phyloP scores from a whole-genome alignment of 2,888 invertebrate genomes.

The Zelleria hepariella region DNA sequence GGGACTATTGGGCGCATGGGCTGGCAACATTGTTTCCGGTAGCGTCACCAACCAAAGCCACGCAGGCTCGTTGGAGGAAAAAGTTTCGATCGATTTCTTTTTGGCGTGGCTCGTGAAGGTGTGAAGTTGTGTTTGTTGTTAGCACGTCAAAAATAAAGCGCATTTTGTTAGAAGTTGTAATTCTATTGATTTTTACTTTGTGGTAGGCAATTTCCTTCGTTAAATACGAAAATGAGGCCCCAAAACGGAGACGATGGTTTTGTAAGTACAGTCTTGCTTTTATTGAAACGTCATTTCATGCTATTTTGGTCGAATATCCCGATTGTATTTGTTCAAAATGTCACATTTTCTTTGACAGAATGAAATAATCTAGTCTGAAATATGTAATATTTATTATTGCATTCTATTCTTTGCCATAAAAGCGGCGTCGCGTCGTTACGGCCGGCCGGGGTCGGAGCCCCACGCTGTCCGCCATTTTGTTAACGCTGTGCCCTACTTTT shows the following conservation, averaged over 20 bases:
- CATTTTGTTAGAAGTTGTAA: conserved; percentile 3
- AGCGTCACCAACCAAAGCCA: conserved; percentile 6
- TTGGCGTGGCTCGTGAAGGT: conserved; percentile 48
- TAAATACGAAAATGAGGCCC: conserved; percentile 55
- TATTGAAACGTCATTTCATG: not conserved
- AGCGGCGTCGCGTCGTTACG: not conserved
- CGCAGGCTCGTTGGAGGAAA: not conserved
- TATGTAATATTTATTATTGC: not conserved
- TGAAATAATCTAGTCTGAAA: not conserved
- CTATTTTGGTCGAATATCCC: too few relatives aligned
- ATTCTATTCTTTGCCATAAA: not conserved
- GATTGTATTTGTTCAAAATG: too few relatives aligned
- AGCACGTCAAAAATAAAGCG: conserved; percentile 19
- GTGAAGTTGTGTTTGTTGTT: conserved; percentile 9
- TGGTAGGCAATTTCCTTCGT: conserved; percentile 7
- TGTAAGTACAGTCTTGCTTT: conserved; percentile 38
- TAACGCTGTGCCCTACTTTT: conserved; percentile 46
- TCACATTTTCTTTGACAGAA: too few relatives aligned
- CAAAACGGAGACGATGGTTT: conserved; percentile 65
- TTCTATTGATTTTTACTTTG: conserved; percentile 6
- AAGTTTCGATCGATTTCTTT: conserved; percentile 35
- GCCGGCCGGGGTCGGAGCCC: not conserved
- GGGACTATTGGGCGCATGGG: not conserved
- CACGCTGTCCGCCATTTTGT: conserved; percentile 57
- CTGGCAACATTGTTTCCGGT: conserved; percentile 4